Evolutionary conservation across 2,113 vertebrate species (phyloP), one percentile per base, ranked within the genome.

Genomic region (Aegotheles bennettii): DNA sequence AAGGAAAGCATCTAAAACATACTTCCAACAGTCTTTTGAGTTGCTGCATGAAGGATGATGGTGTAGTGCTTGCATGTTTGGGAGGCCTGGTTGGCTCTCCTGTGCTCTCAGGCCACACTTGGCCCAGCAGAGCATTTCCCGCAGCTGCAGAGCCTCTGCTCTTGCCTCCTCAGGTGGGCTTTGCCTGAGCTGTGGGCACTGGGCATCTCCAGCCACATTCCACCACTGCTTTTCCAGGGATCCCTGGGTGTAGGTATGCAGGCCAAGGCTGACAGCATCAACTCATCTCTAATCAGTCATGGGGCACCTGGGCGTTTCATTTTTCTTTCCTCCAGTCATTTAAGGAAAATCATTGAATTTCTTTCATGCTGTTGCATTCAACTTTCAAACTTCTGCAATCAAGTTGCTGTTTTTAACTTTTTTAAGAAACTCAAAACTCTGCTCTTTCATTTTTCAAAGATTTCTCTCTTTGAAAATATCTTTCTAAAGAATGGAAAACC

Each of bases 211-310:
- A 75, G 29, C 43, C 24, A 5, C 1, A 0, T 71, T 20, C 35
- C 51, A 48, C 68, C 20, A 11, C 42, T 50, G 73, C 26, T 19
- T n/a, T 63, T 56, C 25, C 16, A 0, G 3, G 35, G 15, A 8
- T 3, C 31, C n/a, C 45, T 33, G 36, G 15, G 2, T 40, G 33
- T 33, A 45, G 28, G 21, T 18, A 2, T 7, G 16, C 43, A 43
- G 31, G 24, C 23, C 19, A 33, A 8, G 24, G n/a, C 70, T 64
- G 48, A 11, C 11, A 4, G 50, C 40, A 31, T 43, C 0, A 0
- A 14, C 42, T n/a, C 15, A 9, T 59, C 38, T 48, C 38, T 74
- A 5, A 11, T 0, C 0, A 2, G 48, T 6, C 75, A 38, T 1
- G 4, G 47, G 60, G 23, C 76, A 54, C 15, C 9, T 50, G 0